Evolutionary conservation across 2,888 invertebrate species (phyloP).

Genomic region (Catocala nupta): DNA sequence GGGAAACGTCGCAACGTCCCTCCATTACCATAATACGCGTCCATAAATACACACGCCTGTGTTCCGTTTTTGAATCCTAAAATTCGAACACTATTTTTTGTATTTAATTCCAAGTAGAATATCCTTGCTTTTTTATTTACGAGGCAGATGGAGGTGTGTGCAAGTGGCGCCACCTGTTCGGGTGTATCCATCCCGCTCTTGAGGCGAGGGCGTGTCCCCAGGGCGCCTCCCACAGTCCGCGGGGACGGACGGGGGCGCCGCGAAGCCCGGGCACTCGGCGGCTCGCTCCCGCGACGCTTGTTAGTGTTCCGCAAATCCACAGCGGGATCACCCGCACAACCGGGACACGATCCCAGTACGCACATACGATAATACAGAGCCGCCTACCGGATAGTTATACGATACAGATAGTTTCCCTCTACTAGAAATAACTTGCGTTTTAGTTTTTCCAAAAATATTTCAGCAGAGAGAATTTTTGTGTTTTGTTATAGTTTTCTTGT

Average conservation of each 20-base stretch:
- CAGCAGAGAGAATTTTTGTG: conserved; percentile 40
- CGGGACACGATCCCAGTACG: conserved; percentile 84
- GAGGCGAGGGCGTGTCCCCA: conserved; percentile 87
- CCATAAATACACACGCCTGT: conserved; percentile 57
- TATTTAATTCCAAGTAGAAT: conserved; percentile 17
- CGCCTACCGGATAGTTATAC: conserved; percentile 73
- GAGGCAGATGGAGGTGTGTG: conserved; percentile 37
- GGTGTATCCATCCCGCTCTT: conserved; percentile 82
- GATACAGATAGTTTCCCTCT: conserved; percentile 38
- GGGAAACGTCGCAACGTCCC: conserved; percentile 71
- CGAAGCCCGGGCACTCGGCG: conserved; percentile 85
- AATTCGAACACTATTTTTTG: conserved; percentile 38
- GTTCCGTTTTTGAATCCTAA: conserved; percentile 35
- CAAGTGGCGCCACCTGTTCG: conserved; percentile 80
- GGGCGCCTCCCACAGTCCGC: conserved; percentile 86
- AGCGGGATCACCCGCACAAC: conserved; percentile 86
- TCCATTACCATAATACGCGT: conserved; percentile 68
- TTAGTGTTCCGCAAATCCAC: conserved; percentile 87
- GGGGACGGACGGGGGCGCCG: conserved; percentile 86
- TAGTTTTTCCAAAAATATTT: conserved; percentile 23
- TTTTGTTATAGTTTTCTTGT: conserved; percentile 33
- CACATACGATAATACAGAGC: conserved; percentile 83
- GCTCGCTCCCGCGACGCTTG: conserved; percentile 86
- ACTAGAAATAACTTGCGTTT: conserved; percentile 35
- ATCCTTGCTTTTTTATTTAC: conserved; percentile 39